Percentiles rank a stretch among this genome's conserved stretches.
Evolutionary conservation across 1,140 invertebrate genomes (phyloP).

Genomic region (Ditylenchus dipsaci): DNA sequence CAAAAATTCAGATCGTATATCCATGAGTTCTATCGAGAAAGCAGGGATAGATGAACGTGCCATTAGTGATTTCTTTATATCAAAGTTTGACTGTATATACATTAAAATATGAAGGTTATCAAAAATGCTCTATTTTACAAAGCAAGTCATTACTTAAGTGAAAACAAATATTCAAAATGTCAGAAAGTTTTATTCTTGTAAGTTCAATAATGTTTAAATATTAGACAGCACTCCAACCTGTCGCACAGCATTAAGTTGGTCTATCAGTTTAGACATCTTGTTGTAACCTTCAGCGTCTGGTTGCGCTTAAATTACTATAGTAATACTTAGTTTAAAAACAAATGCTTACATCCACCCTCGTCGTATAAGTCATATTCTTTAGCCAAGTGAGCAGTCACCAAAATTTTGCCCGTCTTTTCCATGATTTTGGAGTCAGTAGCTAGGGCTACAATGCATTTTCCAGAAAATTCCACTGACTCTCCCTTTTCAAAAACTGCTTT

Average conservation of each 20-base stretch:
- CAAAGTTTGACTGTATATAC: no score
- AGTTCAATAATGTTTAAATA: neutral
- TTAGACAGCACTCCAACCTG: neutral
- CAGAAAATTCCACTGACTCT: slow-evolving; percentile 33
- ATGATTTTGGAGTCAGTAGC: slow-evolving; percentile 21
- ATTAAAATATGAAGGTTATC: no score
- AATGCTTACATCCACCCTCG: slow-evolving; percentile 22
- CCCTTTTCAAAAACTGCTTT: slow-evolving; percentile 2
- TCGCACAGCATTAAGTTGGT: neutral
- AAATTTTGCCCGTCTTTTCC: slow-evolving; percentile 28
- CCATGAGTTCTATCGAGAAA: no score
- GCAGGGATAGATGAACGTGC: no score
- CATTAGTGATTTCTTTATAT: no score
- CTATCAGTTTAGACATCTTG: neutral
- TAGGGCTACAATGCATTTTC: slow-evolving; percentile 36
- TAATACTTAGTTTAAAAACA: slow-evolving; percentile 3
- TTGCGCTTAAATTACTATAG: neutral
- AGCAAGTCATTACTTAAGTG: no score
- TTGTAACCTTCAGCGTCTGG: no score
- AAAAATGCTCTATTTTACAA: no score
- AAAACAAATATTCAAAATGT: no score
- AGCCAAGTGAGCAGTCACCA: slow-evolving; percentile 35
- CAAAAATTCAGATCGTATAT: no score
- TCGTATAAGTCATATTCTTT: slow-evolving; percentile 27
- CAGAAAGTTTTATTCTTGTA: slow-evolving; percentile 7